Evolutionary conservation across 2,797 vertebrate species (phyloP).

Genomic region (Melanogrammus aeglefinus): DNA sequence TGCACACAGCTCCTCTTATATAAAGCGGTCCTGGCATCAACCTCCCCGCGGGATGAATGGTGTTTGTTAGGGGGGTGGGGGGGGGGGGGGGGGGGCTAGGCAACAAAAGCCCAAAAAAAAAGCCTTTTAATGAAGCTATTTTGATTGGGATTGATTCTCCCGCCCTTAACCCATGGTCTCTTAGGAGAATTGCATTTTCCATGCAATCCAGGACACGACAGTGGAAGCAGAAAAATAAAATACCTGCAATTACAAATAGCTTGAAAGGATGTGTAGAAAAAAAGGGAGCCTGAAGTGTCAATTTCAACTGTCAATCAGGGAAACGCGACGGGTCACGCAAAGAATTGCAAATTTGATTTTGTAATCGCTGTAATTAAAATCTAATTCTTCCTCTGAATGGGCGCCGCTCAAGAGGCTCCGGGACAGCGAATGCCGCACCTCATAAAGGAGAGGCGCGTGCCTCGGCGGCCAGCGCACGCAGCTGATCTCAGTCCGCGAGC

Average conservation of each 20-base stretch:
- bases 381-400: constrained; percentile 80
- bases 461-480: constrained; percentile 62
- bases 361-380: constrained; percentile 98
- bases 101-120: constrained; percentile 90
- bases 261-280: constrained; percentile 85
- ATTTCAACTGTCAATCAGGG: constrained; percentile 97
- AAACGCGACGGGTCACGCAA: constrained; percentile 87
- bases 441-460: constrained; percentile 59
- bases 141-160: constrained; percentile 93
- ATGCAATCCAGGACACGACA: constrained; percentile 84
- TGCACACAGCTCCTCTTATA: constrained; percentile 70
- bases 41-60: neutral
- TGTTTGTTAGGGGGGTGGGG: constrained; percentile 57
- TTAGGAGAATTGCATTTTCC: constrained; percentile 86
- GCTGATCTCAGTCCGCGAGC: constrained; percentile 64
- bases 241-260: constrained; percentile 99
- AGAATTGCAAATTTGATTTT: constrained; percentile 97
- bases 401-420: constrained; percentile 71
- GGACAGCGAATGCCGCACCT: constrained; percentile 75
- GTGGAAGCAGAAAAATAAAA: constrained; percentile 77
- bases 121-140: constrained; percentile 95
- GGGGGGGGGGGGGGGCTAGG: constrained; percentile 79
- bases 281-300: constrained; percentile 94
- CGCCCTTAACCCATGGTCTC: constrained; percentile 84
- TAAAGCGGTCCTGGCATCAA: constrained; percentile 86